phyloP scores from a whole-genome alignment of 2,113 vertebrate species.

The Pseudonaja textilis region DNA sequence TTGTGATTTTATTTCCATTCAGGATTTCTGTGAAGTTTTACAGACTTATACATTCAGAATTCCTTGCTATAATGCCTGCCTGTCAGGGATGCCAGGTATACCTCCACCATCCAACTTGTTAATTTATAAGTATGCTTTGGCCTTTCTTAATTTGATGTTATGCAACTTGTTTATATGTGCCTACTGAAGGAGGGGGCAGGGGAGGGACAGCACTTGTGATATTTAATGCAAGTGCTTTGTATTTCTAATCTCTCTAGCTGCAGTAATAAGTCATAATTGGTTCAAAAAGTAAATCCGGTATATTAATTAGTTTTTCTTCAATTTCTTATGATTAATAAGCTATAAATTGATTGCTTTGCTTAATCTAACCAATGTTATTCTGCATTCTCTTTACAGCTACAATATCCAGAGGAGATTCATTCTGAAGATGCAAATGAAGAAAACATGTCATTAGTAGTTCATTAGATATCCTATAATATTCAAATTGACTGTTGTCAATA shows the following conservation, averaged over 20 bases:
- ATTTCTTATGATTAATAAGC: not conserved
- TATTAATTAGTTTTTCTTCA: not conserved
- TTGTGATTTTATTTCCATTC: not conserved
- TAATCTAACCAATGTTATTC: not conserved
- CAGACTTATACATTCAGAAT: not conserved
- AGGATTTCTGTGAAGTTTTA: conserved; percentile 6
- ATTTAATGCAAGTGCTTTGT: not conserved
- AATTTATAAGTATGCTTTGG: not conserved
- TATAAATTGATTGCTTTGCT: not conserved
- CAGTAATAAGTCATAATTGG: not conserved
- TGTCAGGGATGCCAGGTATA: not conserved
- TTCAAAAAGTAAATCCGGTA: not conserved
- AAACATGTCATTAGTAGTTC: not conserved
- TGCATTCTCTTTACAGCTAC: not conserved
- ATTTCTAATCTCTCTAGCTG: not conserved
- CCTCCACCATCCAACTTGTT: not conserved
- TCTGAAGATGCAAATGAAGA: not conserved
- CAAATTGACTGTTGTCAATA: not conserved
- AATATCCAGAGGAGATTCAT: not conserved
- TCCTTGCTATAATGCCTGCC: not conserved
- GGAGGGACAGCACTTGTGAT: not conserved
- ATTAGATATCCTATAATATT: not conserved
- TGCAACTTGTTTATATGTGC: conserved; percentile 19
- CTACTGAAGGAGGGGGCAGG: not conserved
- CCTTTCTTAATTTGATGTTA: conserved; percentile 28